Percentiles rank a stretch among this genome's conserved stretches.
Evolutionary conservation across 37 sponge, comb jelly and placozoan species (phyloP).

Genomic region (Halichondria panicea): DNA sequence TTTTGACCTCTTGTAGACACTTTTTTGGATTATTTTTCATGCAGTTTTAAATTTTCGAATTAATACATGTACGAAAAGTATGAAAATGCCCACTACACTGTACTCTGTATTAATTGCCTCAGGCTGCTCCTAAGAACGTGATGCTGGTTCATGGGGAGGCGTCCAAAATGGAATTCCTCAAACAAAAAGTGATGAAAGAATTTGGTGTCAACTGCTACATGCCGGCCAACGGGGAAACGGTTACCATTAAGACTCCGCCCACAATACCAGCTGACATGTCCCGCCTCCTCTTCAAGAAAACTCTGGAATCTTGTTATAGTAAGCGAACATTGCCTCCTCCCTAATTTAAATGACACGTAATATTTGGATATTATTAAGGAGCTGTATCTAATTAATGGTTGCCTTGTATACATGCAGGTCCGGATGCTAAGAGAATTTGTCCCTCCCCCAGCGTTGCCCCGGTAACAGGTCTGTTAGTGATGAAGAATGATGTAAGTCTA

Average conservation of each 20-base stretch:
- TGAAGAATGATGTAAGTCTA: conserved; percentile 62
- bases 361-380: too few relatives aligned
- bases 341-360: too few relatives aligned
- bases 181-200: conserved; percentile 75
- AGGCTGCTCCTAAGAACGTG: conserved; percentile 93
- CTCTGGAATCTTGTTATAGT: conserved; percentile 51
- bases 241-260: conserved; percentile 77
- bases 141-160: conserved; percentile 98
- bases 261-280: conserved; percentile 69
- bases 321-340: too few relatives aligned
- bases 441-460: conserved; percentile 19
- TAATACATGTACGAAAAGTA: too few relatives aligned
- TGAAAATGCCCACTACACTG: too few relatives aligned
- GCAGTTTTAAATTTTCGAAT: too few relatives aligned
- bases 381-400: too few relatives aligned
- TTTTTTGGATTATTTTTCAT: too few relatives aligned
- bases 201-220: conserved; percentile 81
- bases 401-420: conserved; percentile 15
- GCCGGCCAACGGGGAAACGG: conserved; percentile 94
- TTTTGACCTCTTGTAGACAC: too few relatives aligned
- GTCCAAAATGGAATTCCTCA: conserved; percentile 93
- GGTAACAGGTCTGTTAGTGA: conserved; percentile 55
- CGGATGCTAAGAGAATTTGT: conserved; percentile 45
- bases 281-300: conserved; percentile 62
- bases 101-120: too few relatives aligned